These are phyloP conservation scores for Lithobates pipiens DNA, from an alignment of 2,797 vertebrate species.

Conservation along the genomic window DNA sequence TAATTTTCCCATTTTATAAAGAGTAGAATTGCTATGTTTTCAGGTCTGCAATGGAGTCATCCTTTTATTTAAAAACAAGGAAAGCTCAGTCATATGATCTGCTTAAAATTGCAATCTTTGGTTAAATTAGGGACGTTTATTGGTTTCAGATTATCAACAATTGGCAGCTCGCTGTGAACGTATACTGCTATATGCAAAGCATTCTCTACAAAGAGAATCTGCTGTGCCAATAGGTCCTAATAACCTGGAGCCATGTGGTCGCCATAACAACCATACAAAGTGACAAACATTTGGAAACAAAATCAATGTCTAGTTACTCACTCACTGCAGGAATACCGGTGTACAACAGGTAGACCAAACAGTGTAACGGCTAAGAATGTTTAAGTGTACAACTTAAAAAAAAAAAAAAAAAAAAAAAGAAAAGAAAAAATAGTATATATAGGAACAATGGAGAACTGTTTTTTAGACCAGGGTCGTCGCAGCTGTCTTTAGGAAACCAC, in stretches of 20 bases:
- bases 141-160: constrained; percentile 56
- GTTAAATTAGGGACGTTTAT: constrained; percentile 70
- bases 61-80: constrained; percentile 85
- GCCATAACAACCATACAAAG: constrained; percentile 73
- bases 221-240: constrained; percentile 49
- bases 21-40: constrained; percentile 89
- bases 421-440: constrained; percentile 73
- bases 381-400: constrained; percentile 84
- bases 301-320: constrained; percentile 36
- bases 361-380: constrained; percentile 83
- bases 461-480: constrained; percentile 64
- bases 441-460: constrained; percentile 26
- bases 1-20: constrained; percentile 93
- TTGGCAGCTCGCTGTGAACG: constrained; percentile 26
- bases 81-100: constrained; percentile 91
- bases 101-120: constrained; percentile 89
- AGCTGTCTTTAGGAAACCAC: constrained; percentile 81
- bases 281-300: constrained; percentile 73
- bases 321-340: constrained; percentile 31
- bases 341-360: constrained; percentile 66
- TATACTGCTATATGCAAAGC: not conserved
- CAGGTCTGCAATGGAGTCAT: constrained; percentile 87
- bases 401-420: constrained; percentile 75
- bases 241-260: constrained; percentile 56
- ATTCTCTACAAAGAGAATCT: constrained; percentile 15